Evolutionary conservation across 2,888 invertebrate genomes (phyloP).

Genomic region (Andrena bucephala): DNA sequence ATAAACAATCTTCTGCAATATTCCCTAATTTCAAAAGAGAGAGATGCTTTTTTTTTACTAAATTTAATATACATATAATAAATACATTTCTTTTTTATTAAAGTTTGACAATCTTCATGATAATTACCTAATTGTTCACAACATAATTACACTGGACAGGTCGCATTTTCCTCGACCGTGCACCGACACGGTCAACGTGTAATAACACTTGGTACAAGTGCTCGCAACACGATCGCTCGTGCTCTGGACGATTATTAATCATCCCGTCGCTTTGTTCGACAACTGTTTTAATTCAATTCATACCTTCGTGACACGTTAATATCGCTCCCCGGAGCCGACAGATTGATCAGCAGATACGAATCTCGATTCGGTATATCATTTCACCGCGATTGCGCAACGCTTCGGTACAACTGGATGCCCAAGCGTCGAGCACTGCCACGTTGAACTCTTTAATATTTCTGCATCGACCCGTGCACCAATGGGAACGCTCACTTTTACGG

Average conservation of each 20-base stretch:
- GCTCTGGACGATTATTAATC: slow-evolving; percentile 60
- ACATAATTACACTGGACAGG: not conserved
- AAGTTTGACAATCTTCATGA: no score
- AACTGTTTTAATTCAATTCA: slow-evolving; percentile 63
- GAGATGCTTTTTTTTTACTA: no score
- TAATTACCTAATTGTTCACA: not conserved
- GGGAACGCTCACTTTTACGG: not conserved
- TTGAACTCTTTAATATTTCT: slow-evolving; percentile 7
- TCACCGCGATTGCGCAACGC: slow-evolving; percentile 29
- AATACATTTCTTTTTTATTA: no score
- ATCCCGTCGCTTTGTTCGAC: slow-evolving; percentile 55
- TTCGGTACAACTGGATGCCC: slow-evolving; percentile 18
- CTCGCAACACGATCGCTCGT: slow-evolving; percentile 32
- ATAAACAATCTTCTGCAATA: no score
- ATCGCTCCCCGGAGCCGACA: slow-evolving; percentile 14
- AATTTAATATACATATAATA: no score
- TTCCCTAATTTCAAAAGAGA: no score
- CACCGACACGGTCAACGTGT: slow-evolving; percentile 2
- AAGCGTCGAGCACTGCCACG: slow-evolving; percentile 1
- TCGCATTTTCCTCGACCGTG: not conserved
- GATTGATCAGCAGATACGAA: slow-evolving; percentile 45
- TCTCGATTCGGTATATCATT: slow-evolving; percentile 48
- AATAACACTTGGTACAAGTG: slow-evolving; percentile 28
- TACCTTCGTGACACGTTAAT: slow-evolving; percentile 45
- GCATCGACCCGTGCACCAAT: slow-evolving; percentile 3